Conservation (phyloP, 92 coral and sea anemone species). For the Epizoanthus stellaris region DNA sequence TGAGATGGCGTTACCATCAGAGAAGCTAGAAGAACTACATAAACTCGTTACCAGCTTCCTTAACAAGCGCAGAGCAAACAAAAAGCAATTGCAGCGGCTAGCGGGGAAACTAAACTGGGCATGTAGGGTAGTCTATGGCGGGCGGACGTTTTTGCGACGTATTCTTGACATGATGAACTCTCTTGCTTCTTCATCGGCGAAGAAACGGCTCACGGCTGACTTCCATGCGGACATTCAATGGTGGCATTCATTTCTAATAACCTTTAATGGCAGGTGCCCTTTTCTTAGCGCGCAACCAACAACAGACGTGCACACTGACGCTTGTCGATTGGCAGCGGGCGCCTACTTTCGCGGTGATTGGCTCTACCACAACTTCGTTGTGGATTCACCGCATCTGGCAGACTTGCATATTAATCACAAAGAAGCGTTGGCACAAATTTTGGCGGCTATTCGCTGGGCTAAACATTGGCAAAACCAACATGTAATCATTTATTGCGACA, state of each 20-base stretch:
- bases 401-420: neutral
- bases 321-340: conserved; percentile 42
- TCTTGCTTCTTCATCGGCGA: neutral
- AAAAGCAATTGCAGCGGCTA: conserved; percentile 41
- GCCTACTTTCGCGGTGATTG: conserved; percentile 1
- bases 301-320: conserved; percentile 41
- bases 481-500: conserved; percentile 2
- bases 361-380: neutral
- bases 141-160: conserved; percentile 41
- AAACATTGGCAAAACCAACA: conserved; percentile 7
- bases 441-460: conserved; percentile 28
- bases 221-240: conserved; percentile 27
- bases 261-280: conserved; percentile 30
- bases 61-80: neutral
- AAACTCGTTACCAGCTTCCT: neutral
- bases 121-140: conserved; percentile 32
- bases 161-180: conserved; percentile 43
- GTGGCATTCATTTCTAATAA: conserved; percentile 4
- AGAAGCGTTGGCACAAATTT: neutral
- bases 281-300: conserved; percentile 35
- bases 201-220: neutral
- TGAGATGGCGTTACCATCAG: neutral
- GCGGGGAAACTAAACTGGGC: conserved; percentile 6
- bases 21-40: neutral
- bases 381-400: conserved; percentile 4